Evolutionary conservation across 2,888 invertebrate species (phyloP).

Genomic region (Ypsolopha sequella): DNA sequence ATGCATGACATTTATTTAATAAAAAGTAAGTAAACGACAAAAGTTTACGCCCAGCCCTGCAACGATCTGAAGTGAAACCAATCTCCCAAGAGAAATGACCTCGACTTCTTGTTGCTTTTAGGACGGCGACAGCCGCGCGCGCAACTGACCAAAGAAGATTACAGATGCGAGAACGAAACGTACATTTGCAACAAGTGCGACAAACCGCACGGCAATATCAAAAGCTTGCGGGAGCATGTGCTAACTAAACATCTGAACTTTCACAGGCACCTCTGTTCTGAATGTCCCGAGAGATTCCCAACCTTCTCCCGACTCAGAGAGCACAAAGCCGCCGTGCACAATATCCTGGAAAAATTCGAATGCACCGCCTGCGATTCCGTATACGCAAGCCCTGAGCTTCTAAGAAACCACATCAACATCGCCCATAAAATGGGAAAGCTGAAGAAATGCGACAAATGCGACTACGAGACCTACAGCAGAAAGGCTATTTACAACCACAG

Average conservation of each 20-base stretch:
- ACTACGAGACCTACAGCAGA: neutral
- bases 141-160: too few relatives aligned
- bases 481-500: conserved; percentile 9
- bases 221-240: neutral
- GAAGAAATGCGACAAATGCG: conserved; percentile 30
- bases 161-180: neutral
- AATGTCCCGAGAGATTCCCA: too few relatives aligned
- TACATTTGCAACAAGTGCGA: neutral
- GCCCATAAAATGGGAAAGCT: conserved; percentile 17
- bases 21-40: too few relatives aligned
- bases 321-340: neutral
- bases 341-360: neutral
- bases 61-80: too few relatives aligned
- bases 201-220: neutral
- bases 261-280: too few relatives aligned
- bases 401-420: conserved; percentile 2
- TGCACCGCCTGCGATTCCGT: neutral
- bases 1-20: too few relatives aligned
- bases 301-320: neutral
- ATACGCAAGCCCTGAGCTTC: neutral
- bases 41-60: too few relatives aligned
- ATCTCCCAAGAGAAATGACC: too few relatives aligned
- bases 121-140: too few relatives aligned
- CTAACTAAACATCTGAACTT: too few relatives aligned
- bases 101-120: too few relatives aligned